Base-by-base conservation (phyloP, 2,888 invertebrate genomes). In the Drosophila crucigera region DNA sequence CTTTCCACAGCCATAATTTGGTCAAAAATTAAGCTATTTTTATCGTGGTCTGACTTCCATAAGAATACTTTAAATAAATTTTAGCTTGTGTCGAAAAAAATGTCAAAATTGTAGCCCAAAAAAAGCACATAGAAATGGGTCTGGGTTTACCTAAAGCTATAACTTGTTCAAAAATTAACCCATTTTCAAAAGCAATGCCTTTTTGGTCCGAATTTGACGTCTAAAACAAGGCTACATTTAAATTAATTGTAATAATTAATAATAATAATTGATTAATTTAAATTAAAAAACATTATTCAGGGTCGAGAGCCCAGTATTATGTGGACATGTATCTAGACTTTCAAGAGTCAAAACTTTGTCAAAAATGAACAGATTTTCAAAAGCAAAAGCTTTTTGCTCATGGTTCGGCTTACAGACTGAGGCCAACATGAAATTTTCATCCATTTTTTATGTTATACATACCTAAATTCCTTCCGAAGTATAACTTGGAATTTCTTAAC, bases 381-480 rank as follows among this genome's bases (percentile, higher is more conserved):
- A 16, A 25, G 7, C 7, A 25, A 47, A 16, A 2, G 2, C 16
- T 7, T 43, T 41, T n/a, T 41, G 10, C 2, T 22, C 5, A 11
- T 43, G 11, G 0, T 22, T 22, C 0, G n/a, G 41, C 41, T 41
- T 4, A 2, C 4, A 11, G 41, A 41, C 11, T n/a, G 4, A 41
- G 4, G 10, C 10, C n/a, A 41, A 22, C 7, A 22, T 16, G 0
- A 16, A 22, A 47, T 14, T 4, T 2, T 1, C 2, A 16, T 0
- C 1, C 0, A 22, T 25, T 25, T 47, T 7, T 1, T 0, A 14
- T 7, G 4, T 0, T 0, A 22, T 4, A 14, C 14, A 7, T 4
- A 16, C 1, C 19, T 19, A 9, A 19, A 19, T 19, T 9, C 0
- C 39, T 19, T 0, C 4, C 1, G 0, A 41, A 0, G n/a, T n/a